phyloP scores from a whole-genome alignment of 2,888 invertebrate genomes.

The Argyra leucocephala region DNA sequence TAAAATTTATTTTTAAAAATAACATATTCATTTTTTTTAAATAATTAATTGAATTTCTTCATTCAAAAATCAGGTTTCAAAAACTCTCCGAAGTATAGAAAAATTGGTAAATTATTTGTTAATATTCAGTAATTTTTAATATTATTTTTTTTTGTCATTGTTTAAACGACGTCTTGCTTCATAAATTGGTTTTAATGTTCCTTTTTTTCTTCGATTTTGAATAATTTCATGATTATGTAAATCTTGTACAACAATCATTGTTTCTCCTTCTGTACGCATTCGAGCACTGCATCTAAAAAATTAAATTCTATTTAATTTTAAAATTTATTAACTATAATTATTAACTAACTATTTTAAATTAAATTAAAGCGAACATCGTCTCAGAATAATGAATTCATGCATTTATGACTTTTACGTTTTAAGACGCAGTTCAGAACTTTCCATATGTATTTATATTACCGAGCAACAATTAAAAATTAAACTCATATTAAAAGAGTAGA shows the following conservation, averaged over 20 bases:
- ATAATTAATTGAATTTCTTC: too few species aligned
- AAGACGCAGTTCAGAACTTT: too few species aligned
- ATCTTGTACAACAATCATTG: constrained; percentile 32
- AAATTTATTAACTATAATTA: background rate
- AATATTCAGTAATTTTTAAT: background rate
- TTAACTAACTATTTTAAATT: background rate
- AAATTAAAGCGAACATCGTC: too few species aligned
- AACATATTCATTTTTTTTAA: background rate
- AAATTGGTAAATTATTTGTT: too few species aligned
- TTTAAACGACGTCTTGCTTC: constrained; percentile 26
- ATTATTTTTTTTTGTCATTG: constrained; percentile 24
- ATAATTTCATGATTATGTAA: constrained; percentile 33
- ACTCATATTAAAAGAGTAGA: too few species aligned
- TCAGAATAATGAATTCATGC: too few species aligned
- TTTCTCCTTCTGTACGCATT: constrained; percentile 31
- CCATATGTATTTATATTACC: too few species aligned
- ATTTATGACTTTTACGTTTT: too few species aligned
- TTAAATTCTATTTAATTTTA: too few species aligned
- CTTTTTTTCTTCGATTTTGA: constrained; percentile 33
- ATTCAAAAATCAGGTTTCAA: too few species aligned
- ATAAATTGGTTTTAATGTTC: constrained; percentile 32
- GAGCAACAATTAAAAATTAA: too few species aligned
- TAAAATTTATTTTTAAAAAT: background rate
- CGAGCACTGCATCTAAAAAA: constrained; percentile 32
- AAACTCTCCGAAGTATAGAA: too few species aligned